Percentiles rank a stretch among this genome's conserved stretches.
These are phyloP conservation scores for Lasioglossum villosulum DNA, from an alignment of 2,888 invertebrate genomes.

Conservation along the genomic window DNA sequence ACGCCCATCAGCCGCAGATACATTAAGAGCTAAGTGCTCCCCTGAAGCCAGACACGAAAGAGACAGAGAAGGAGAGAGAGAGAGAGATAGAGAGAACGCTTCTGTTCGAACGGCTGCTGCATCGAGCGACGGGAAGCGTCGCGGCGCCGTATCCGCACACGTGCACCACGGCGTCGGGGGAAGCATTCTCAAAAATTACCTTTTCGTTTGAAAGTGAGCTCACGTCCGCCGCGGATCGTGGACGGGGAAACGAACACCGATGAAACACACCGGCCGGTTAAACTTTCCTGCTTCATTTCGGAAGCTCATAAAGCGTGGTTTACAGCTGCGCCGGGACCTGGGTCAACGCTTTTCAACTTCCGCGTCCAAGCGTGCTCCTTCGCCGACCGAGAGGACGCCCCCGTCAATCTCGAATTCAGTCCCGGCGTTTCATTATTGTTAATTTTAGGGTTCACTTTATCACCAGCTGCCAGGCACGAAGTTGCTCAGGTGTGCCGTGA, in stretches of 20 bases:
- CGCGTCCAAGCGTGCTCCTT: not conserved
- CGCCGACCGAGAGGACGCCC: not conserved
- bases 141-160: not conserved
- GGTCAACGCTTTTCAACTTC: not conserved
- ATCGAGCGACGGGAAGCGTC: not conserved
- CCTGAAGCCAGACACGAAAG: slow-evolving; percentile 25
- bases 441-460: not conserved
- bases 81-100: not conserved
- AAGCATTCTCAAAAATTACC: slow-evolving; percentile 31
- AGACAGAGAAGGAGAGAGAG: no score
- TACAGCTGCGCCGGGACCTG: slow-evolving; percentile 11
- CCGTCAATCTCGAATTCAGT: not conserved
- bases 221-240: slow-evolving; percentile 18
- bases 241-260: not conserved
- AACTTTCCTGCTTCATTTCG: slow-evolving; percentile 25
- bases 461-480: not conserved
- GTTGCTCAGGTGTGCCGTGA: not conserved
- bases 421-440: not conserved
- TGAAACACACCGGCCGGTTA: slow-evolving; percentile 19
- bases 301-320: slow-evolving; percentile 28
- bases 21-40: slow-evolving; percentile 53
- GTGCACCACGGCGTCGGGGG: not conserved
- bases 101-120: slow-evolving; percentile 6
- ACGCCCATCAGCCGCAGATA: slow-evolving; percentile 38
- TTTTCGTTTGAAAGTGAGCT: slow-evolving; percentile 17